phyloP scores from a whole-genome alignment of 2,797 vertebrate genomes.

The Loriculus beryllinus region DNA sequence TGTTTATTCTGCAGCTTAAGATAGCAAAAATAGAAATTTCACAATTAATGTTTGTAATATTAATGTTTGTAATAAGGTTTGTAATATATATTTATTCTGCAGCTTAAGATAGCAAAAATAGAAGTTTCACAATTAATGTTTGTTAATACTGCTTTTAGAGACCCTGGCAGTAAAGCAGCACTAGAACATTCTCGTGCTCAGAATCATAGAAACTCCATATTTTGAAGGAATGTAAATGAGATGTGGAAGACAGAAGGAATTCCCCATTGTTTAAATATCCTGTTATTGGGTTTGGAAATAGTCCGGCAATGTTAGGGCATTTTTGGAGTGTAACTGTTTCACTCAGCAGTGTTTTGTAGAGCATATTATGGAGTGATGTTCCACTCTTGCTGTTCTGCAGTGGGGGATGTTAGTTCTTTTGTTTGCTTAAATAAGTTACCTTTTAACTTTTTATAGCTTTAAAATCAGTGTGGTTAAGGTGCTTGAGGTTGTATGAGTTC shows the following conservation, averaged over 20 bases:
- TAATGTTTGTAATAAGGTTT: not conserved
- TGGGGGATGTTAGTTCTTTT: not conserved
- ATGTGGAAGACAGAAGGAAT: not conserved
- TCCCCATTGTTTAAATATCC: not conserved
- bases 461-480: not conserved
- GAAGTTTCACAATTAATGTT: not conserved
- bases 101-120: not conserved
- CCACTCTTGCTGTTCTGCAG: not conserved
- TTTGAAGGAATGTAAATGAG: not conserved
- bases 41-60: not conserved
- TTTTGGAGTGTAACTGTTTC: not conserved
- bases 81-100: not conserved
- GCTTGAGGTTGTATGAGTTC: not conserved
- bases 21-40: not conserved
- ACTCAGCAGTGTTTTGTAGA: not conserved
- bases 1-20: not conserved
- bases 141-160: not conserved
- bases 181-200: not conserved
- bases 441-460: not conserved
- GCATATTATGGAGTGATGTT: not conserved
- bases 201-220: not conserved
- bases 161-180: not conserved
- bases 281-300: not conserved
- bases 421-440: not conserved
- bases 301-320: accelerated